A percentile compares a stretch with the other conserved stretches of the same genome.
Evolutionary conservation across 2,888 invertebrate species (phyloP).

Genomic region (Agrotis clavis): DNA sequence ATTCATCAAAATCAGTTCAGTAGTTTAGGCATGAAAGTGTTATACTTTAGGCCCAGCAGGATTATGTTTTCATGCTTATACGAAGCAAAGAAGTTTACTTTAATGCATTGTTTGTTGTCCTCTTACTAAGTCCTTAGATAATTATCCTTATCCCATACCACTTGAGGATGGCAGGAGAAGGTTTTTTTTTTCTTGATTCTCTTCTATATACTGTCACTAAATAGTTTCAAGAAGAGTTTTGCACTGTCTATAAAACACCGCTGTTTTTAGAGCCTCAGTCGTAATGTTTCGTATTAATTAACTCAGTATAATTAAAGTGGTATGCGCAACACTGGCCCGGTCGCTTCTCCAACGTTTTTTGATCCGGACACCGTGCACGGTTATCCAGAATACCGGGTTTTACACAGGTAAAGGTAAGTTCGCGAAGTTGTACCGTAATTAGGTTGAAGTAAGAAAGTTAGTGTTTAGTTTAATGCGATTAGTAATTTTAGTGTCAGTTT

Average conservation of each 20-base stretch:
- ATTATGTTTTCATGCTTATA: too few species aligned
- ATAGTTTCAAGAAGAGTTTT: background rate
- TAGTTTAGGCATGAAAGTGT: too few species aligned
- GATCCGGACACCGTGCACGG: conserved; percentile 65
- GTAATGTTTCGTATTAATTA: conserved; percentile 88
- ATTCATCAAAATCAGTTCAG: too few species aligned
- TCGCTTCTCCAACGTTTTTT: conserved; percentile 72
- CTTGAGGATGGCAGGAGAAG: too few species aligned
- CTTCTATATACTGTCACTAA: too few species aligned
- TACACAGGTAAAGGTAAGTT: conserved; percentile 60
- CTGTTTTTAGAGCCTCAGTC: conserved; percentile 68
- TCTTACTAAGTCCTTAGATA: too few species aligned
- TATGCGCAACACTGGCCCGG: conserved; percentile 79
- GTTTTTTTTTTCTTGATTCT: too few species aligned
- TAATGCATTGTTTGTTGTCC: too few species aligned
- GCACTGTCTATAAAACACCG: conserved; percentile 15
- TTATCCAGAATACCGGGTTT: conserved; percentile 29
- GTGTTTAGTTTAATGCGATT: conserved; percentile 52
- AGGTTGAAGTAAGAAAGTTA: conserved; percentile 55
- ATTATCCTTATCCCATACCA: too few species aligned
- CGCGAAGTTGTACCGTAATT: conserved; percentile 55
- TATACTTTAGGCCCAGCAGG: too few species aligned
- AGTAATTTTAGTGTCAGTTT: conserved; percentile 31
- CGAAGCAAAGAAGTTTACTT: too few species aligned
- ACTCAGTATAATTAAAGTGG: conserved; percentile 87